Conservation (phyloP, 2,113 vertebrate genomes). For the Macrotus californicus region DNA sequence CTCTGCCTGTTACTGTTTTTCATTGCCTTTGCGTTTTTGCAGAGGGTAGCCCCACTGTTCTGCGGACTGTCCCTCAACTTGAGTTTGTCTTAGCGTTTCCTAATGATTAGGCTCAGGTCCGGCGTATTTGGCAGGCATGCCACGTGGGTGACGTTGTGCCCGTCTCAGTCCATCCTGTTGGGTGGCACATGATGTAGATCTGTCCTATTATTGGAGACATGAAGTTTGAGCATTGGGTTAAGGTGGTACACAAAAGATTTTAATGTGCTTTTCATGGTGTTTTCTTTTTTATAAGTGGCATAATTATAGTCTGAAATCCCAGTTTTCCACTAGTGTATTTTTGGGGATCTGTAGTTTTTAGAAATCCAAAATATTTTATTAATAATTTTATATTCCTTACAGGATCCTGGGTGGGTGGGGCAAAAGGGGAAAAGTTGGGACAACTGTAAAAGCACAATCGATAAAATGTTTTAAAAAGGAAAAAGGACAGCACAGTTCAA, state of each 20-base stretch:
- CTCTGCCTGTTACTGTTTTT: background rate
- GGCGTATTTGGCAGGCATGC: background rate
- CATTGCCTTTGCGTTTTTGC: background rate
- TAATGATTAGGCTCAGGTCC: background rate
- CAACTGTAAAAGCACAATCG: too few species aligned
- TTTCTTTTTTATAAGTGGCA: background rate
- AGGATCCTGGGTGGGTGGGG: too few species aligned
- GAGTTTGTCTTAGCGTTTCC: background rate
- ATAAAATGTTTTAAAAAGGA: too few species aligned
- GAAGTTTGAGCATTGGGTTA: background rate
- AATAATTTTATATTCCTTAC: too few species aligned
- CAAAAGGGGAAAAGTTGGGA: too few species aligned
- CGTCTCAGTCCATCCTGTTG: background rate
- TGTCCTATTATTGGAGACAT: background rate
- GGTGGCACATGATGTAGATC: background rate
- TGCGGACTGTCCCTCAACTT: background rate
- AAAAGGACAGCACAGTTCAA: too few species aligned
- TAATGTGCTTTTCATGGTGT: background rate
- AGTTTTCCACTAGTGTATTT: background rate
- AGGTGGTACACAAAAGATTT: background rate
- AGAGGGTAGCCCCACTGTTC: background rate
- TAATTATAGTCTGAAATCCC: background rate
- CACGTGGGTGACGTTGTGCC: fast-evolving
- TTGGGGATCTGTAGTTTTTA: background rate
- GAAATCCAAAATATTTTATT: background rate